These are phyloP conservation scores for Ceratosolen solmsi DNA, from an alignment of 1,140 invertebrate species.

Conservation along the genomic window DNA sequence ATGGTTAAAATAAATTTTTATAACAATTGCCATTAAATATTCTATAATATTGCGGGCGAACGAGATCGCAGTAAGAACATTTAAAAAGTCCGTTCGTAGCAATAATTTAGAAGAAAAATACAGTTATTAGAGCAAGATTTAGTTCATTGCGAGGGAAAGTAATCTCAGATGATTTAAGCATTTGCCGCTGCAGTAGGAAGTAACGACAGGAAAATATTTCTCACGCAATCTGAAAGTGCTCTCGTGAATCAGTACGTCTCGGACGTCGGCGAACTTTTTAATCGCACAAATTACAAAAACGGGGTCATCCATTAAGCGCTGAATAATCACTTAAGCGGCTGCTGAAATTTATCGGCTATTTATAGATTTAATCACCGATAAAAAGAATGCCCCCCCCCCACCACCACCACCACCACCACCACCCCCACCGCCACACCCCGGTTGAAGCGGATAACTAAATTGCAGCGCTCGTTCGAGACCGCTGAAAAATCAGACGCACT, in stretches of 20 bases:
- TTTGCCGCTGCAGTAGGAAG: not conserved
- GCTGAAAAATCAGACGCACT: not conserved
- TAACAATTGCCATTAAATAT: not conserved
- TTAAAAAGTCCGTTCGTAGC: not conserved
- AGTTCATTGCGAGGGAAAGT: not conserved
- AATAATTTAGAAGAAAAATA: not conserved
- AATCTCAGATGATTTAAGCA: not conserved
- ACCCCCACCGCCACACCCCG: too few relatives aligned
- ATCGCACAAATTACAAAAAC: conserved; percentile 4
- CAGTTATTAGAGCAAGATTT: not conserved
- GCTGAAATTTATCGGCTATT: conserved; percentile 4
- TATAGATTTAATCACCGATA: not conserved
- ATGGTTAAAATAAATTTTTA: not conserved
- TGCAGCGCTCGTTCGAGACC: not conserved
- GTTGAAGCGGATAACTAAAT: not conserved
- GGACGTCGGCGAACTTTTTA: not conserved
- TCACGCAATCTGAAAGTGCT: not conserved
- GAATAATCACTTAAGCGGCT: not conserved
- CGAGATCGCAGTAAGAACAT: not conserved
- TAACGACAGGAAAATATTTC: conserved; percentile 2
- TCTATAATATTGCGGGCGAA: not conserved
- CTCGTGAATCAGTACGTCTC: not conserved
- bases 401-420: too few relatives aligned
- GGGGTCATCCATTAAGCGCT: not conserved
- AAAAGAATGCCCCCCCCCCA: not conserved